These are phyloP conservation scores for Schizopygopsis pylzovi DNA, from an alignment of 2,797 vertebrate species.

Conservation along the genomic window DNA sequence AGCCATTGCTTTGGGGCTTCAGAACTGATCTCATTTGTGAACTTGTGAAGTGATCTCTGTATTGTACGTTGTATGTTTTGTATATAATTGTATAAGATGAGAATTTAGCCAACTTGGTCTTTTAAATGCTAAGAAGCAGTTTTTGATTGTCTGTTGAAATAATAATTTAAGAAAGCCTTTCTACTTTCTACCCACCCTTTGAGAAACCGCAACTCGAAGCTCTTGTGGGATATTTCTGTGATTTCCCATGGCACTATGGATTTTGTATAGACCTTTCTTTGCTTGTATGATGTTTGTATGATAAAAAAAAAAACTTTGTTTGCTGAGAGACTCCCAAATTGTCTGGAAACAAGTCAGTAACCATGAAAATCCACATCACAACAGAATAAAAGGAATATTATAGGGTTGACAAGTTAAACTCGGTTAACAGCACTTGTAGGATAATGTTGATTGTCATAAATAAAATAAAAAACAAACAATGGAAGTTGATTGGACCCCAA, in stretches of 20 bases:
- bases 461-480: neutral
- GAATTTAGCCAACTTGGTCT: conserved; percentile 67
- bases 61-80: conserved; percentile 77
- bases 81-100: conserved; percentile 74
- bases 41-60: conserved; percentile 79
- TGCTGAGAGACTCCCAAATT: conserved; percentile 7
- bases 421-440: neutral
- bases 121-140: conserved; percentile 67
- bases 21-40: conserved; percentile 69
- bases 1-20: conserved; percentile 39
- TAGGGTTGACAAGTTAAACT: neutral
- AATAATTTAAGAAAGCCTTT: conserved; percentile 58
- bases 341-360: neutral
- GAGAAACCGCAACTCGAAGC: conserved; percentile 21
- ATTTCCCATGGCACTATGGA: conserved; percentile 41
- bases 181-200: conserved; percentile 46
- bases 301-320: conserved; percentile 12
- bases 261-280: conserved; percentile 47
- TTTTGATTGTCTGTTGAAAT: conserved; percentile 67
- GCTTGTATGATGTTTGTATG: conserved; percentile 2
- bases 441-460: neutral
- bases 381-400: conserved; percentile 2
- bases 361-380: neutral
- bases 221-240: conserved; percentile 41
- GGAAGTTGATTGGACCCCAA: neutral